These are phyloP conservation scores for Muraenolepis orangiensis DNA, from an alignment of 2,797 vertebrate species.

Conservation along the genomic window DNA sequence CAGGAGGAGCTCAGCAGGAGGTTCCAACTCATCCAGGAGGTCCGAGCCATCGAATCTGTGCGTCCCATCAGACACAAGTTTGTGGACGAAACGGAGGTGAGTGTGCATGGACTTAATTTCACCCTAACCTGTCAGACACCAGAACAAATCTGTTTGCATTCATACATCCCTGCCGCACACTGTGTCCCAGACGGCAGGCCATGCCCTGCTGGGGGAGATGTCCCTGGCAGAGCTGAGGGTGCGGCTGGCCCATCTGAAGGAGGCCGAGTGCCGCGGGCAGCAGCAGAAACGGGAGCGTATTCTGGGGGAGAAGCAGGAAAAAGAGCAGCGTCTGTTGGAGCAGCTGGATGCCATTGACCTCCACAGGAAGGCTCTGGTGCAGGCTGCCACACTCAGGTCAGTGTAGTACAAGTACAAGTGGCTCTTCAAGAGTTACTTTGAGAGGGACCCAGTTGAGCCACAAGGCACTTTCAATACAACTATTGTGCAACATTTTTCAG, in stretches of 20 bases:
- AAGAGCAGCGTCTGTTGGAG: slow-evolving; percentile 76
- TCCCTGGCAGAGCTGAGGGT: slow-evolving; percentile 85
- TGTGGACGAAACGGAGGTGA: slow-evolving; percentile 86
- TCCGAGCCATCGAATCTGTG: slow-evolving; percentile 74
- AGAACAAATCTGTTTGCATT: not conserved
- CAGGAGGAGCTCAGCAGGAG: slow-evolving; percentile 76
- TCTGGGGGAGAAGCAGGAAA: slow-evolving; percentile 75
- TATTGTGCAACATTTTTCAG: too few species aligned
- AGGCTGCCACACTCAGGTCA: slow-evolving; percentile 76
- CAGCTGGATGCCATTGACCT: slow-evolving; percentile 76
- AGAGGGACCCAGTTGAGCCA: not conserved
- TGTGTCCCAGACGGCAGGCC: slow-evolving; percentile 74
- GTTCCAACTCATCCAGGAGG: slow-evolving; percentile 77
- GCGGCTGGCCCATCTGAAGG: slow-evolving; percentile 77
- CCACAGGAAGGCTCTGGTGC: slow-evolving; percentile 71
- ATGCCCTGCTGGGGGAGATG: slow-evolving; percentile 87
- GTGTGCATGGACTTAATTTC: slow-evolving; percentile 16
- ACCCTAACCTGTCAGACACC: not conserved
- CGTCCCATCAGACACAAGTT: slow-evolving; percentile 69
- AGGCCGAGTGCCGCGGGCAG: slow-evolving; percentile 66
- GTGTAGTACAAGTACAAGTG: slow-evolving; percentile 9
- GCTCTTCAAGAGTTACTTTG: not conserved
- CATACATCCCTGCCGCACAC: slow-evolving; percentile 3
- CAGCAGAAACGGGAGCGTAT: slow-evolving; percentile 81
- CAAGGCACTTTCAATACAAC: not conserved